A percentile compares a stretch with the other conserved stretches of the same genome.
Evolutionary conservation across 2,888 invertebrate species (phyloP).

Genomic region (Glyphotaelius pellucidus): DNA sequence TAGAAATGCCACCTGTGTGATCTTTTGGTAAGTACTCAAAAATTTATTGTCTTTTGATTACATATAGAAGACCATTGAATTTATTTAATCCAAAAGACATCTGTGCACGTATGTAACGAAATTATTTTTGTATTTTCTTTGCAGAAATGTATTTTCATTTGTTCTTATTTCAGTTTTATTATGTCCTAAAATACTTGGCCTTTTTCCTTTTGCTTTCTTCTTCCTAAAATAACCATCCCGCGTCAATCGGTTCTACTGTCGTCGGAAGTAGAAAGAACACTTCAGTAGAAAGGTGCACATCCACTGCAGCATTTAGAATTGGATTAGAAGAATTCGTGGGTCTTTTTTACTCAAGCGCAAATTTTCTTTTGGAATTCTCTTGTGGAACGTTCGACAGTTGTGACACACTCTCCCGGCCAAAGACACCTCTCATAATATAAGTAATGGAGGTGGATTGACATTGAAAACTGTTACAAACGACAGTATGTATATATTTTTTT

Average conservation of each 20-base stretch:
- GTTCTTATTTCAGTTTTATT: not conserved
- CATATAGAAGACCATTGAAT: not conserved
- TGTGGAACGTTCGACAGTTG: not conserved
- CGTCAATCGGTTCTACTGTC: not conserved
- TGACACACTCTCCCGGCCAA: slow-evolving; percentile 14
- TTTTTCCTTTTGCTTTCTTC: slow-evolving; percentile 37
- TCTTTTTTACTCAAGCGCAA: not conserved
- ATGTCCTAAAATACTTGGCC: slow-evolving; percentile 34
- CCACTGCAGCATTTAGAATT: not conserved
- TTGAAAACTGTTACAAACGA: not conserved
- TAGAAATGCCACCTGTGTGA: too few species aligned
- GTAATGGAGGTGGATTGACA: not conserved
- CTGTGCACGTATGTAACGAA: not conserved
- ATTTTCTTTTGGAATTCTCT: not conserved
- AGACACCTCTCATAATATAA: not conserved
- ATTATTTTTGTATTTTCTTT: not conserved
- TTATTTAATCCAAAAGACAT: not conserved
- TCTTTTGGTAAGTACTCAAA: not conserved
- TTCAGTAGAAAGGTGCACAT: not conserved
- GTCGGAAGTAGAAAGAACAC: not conserved
- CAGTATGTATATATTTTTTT: not conserved
- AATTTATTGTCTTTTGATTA: not conserved
- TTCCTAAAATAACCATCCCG: not conserved
- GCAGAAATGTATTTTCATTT: not conserved
- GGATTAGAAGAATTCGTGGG: not conserved